phyloP scores from a whole-genome alignment of 2,888 invertebrate genomes.

The Apomyelois bistriatella region DNA sequence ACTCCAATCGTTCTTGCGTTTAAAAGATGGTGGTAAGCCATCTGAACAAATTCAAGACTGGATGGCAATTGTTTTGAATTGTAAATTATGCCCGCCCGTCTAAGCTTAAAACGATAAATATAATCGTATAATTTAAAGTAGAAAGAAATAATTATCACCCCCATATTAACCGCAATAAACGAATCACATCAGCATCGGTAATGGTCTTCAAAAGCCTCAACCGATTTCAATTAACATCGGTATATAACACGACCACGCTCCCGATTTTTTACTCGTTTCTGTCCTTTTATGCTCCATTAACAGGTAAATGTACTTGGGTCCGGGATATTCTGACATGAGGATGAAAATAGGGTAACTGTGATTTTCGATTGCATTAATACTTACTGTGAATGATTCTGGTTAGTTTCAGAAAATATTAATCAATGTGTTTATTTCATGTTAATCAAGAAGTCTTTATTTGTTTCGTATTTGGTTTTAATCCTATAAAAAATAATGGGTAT shows the following conservation, averaged over 20 bases:
- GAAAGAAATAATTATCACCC: not conserved
- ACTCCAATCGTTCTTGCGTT: no score
- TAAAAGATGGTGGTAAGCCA: no score
- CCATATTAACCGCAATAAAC: not conserved
- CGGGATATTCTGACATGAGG: conserved; percentile 16
- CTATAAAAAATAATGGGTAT: no score
- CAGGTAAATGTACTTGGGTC: conserved; percentile 39
- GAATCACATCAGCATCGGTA: conserved; percentile 28
- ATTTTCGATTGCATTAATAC: not conserved
- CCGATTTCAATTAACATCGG: conserved; percentile 55
- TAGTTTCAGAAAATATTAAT: not conserved
- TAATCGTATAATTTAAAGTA: not conserved
- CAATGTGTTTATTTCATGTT: no score
- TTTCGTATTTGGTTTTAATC: no score
- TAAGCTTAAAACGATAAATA: no score
- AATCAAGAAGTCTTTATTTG: no score
- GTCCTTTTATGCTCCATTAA: conserved; percentile 40
- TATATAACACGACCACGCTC: conserved; percentile 31
- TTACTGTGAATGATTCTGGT: no score
- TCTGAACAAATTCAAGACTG: no score
- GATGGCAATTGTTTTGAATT: no score
- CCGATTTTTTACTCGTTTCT: conserved; percentile 3
- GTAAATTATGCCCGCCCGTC: no score
- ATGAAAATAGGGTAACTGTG: conserved; percentile 1
- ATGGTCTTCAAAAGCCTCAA: conserved; percentile 32